Percentiles rank a stretch among this genome's conserved stretches.
phyloP scores from a whole-genome alignment of 2,888 invertebrate genomes.

The Myopa testacea region DNA sequence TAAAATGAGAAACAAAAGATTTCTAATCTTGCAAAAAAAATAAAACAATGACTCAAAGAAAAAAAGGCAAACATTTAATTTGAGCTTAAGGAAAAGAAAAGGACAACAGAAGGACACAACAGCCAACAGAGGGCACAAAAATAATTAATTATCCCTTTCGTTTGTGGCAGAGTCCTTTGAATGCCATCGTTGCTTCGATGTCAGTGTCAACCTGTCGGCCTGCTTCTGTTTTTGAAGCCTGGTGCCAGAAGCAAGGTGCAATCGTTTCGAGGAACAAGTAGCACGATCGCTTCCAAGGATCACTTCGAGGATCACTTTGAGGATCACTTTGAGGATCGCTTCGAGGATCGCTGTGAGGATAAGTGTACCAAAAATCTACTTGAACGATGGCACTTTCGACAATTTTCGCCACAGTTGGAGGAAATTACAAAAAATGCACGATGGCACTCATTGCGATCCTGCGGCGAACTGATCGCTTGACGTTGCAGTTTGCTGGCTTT shows the following conservation, averaged over 20 bases:
- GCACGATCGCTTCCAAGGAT: not conserved
- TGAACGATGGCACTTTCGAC: not conserved
- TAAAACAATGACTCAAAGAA: not conserved
- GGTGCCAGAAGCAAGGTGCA: not conserved
- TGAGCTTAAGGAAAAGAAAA: not conserved
- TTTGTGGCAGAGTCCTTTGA: slow-evolving; percentile 1
- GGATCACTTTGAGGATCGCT: too few species aligned
- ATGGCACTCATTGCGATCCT: not conserved
- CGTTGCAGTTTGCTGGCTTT: not conserved
- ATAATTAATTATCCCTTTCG: slow-evolving; percentile 21
- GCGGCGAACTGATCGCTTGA: not conserved
- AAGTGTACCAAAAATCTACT: not conserved
- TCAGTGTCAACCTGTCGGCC: slow-evolving; percentile 20
- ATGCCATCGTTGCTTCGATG: too few species aligned
- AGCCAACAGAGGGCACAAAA: not conserved
- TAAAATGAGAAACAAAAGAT: slow-evolving; percentile 23
- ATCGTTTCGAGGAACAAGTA: not conserved
- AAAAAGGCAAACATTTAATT: slow-evolving; percentile 20
- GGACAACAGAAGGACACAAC: slow-evolving; percentile 18
- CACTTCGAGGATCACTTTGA: too few species aligned
- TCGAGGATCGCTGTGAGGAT: too few species aligned
- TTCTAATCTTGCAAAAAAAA: slow-evolving; percentile 7
- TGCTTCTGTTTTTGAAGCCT: not conserved
- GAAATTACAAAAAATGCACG: not conserved
- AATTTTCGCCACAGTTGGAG: slow-evolving; percentile 1